Evolutionary conservation across 92 coral and sea anemone genomes (phyloP).

Genomic region (Epizoanthus fatuus): DNA sequence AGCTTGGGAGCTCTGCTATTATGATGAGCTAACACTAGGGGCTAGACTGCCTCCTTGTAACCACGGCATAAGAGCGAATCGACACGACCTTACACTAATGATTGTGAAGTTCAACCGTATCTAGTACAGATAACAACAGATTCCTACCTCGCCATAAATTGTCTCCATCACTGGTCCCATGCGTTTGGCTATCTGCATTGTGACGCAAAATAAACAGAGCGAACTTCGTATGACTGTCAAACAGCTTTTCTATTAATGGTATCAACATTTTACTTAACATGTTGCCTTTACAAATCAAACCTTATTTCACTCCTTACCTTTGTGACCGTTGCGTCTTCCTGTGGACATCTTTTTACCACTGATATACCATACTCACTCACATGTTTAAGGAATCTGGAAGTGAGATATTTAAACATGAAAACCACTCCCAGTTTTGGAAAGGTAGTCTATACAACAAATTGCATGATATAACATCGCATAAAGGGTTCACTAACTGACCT

Average conservation of each 20-base stretch:
- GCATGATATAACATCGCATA: too few relatives aligned
- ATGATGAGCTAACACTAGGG: too few relatives aligned
- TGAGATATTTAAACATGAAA: background rate
- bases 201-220: background rate
- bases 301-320: background rate
- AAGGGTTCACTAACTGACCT: background rate
- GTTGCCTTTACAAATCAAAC: background rate
- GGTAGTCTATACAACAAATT: too few relatives aligned
- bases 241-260: background rate
- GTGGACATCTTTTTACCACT: background rate
- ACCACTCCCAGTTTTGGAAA: background rate
- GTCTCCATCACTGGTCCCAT: slow-evolving; percentile 24
- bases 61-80: too few relatives aligned
- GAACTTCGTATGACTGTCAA: background rate
- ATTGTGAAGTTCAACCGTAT: too few relatives aligned
- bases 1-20: too few relatives aligned
- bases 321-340: background rate
- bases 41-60: too few relatives aligned
- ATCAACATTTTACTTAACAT: background rate
- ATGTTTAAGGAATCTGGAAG: slow-evolving; percentile 14
- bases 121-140: too few relatives aligned
- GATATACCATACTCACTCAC: slow-evolving; percentile 14
- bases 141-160: slow-evolving; percentile 29
- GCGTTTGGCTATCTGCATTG: slow-evolving; percentile 5
- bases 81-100: too few relatives aligned